phyloP scores from a whole-genome alignment of 2,113 vertebrate genomes.

The Elaphurus davidianus region DNA sequence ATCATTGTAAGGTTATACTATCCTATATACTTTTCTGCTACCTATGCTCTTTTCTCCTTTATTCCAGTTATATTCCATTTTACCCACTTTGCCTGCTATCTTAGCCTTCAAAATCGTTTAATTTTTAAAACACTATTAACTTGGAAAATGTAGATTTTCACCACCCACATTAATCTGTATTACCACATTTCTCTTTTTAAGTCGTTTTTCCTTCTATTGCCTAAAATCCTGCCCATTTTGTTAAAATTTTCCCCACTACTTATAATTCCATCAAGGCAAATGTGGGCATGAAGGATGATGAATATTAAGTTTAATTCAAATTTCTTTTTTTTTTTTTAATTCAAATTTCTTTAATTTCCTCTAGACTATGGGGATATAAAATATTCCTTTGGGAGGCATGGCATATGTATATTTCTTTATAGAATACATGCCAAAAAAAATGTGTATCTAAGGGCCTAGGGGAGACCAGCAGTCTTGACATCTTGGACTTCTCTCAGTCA shows the following conservation, averaged over 20 bases:
- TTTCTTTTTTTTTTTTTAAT: neutral
- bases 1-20: neutral
- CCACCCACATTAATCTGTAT: neutral
- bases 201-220: neutral
- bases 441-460: neutral
- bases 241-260: neutral
- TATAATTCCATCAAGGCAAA: neutral
- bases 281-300: neutral
- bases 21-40: neutral
- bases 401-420: neutral
- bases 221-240: neutral
- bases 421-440: neutral
- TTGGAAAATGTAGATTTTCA: neutral
- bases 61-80: conserved; percentile 28
- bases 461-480: neutral
- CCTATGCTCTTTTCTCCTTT: neutral
- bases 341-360: neutral
- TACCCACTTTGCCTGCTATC: neutral
- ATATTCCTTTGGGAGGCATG: neutral
- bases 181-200: neutral
- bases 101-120: neutral
- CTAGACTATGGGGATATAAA: neutral
- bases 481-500: neutral
- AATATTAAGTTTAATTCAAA: neutral
- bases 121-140: conserved; percentile 1